phyloP scores from a whole-genome alignment of 2,888 invertebrate genomes.

The Machimus atricapillus region DNA sequence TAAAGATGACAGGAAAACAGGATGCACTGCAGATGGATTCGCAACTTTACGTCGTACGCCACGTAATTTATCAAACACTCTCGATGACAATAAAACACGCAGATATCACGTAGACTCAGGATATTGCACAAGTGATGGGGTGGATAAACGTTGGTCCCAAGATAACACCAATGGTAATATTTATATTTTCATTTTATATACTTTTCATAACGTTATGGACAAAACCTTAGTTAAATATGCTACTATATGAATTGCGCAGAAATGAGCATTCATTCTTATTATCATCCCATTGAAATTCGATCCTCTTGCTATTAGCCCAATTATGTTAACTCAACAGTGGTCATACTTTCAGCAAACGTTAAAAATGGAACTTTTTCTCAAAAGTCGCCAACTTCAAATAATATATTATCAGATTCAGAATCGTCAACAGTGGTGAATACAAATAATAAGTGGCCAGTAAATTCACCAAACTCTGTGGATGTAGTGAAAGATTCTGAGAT shows the following conservation, averaged over 20 bases:
- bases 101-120: conserved; percentile 87
- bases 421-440: not conserved
- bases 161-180: conserved; percentile 67
- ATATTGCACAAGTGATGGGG: conserved; percentile 85
- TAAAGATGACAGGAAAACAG: conserved; percentile 65
- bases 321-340: too few relatives aligned
- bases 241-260: not conserved
- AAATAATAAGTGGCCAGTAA: not conserved
- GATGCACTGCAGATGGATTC: conserved; percentile 60
- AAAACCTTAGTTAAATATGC: not conserved
- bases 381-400: not conserved
- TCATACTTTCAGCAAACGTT: not conserved
- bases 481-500: not conserved
- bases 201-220: not conserved
- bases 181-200: not conserved
- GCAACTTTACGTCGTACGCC: conserved; percentile 60
- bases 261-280: not conserved
- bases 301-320: too few relatives aligned
- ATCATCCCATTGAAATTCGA: too few relatives aligned
- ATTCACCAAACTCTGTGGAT: not conserved
- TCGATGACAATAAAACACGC: conserved; percentile 51
- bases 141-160: conserved; percentile 85
- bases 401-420: not conserved
- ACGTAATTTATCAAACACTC: conserved; percentile 55
- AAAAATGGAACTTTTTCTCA: conserved; percentile 1